phyloP scores from a whole-genome alignment of 2,797 vertebrate species.

The Thalassophryne amazonica region DNA sequence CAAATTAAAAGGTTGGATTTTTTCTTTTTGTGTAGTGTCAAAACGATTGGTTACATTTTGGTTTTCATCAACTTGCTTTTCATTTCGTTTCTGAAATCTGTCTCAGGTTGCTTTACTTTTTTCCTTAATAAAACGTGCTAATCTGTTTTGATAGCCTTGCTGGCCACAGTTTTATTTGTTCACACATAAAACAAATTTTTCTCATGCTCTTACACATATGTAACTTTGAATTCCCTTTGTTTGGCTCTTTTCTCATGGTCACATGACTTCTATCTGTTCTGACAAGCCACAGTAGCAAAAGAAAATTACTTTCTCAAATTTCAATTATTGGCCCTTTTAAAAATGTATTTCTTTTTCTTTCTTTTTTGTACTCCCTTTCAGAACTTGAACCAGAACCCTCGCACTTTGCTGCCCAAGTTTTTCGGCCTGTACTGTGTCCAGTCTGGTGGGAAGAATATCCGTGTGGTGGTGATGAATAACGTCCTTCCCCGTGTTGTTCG shows the following conservation, averaged over 20 bases:
- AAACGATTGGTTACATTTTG: no score
- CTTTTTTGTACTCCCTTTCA: conserved; percentile 40
- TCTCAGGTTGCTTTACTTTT: no score
- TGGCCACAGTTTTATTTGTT: no score
- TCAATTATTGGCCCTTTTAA: neutral
- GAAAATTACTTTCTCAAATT: no score
- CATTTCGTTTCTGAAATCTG: no score
- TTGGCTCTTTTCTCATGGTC: no score
- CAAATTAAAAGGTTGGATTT: neutral
- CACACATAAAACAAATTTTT: no score
- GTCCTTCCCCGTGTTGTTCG: conserved; percentile 91
- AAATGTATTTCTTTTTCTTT: neutral
- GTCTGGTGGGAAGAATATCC: conserved; percentile 97
- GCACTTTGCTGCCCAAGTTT: conserved; percentile 96
- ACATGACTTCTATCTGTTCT: no score
- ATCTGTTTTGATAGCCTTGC: no score
- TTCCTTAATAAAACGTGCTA: no score
- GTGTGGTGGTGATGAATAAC: conserved; percentile 98
- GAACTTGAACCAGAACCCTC: conserved; percentile 98
- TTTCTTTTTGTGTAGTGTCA: neutral
- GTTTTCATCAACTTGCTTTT: neutral
- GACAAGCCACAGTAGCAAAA: neutral
- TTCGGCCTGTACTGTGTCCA: conserved; percentile 98
- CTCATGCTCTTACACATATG: no score
- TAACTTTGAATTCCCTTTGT: no score